Base-by-base conservation (phyloP, 2,113 vertebrate species). In the Nothobranchius furzeri region DNA sequence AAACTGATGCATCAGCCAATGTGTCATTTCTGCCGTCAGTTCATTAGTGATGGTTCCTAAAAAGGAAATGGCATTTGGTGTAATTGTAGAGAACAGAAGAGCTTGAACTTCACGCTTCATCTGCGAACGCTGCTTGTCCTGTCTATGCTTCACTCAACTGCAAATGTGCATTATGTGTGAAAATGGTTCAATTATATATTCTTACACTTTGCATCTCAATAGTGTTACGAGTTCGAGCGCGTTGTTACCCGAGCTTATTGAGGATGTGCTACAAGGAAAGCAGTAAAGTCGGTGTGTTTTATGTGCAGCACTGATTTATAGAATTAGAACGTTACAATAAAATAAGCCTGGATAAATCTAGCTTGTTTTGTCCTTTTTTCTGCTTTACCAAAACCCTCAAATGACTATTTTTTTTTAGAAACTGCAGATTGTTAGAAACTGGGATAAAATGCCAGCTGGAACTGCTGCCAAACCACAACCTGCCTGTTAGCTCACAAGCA, bases 181-280 rank as follows among this genome's bases (percentile, higher is more conserved):
- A 60, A 59, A 30, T 25, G 46, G 7, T 36, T 53, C 47, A 54
- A 12, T 60, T 66, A 52, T 51, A 65, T 42, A 70, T 66, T 9
- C 17, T 54, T 78, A 53, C 30, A 46, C 55, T 43, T 35, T 10
- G 15, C 7, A 20, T 52, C 64, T 64, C 66, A n/a, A 15, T 49
- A 17, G 55, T 9, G 47, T 4, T 47, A 8, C 24, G 15, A 8
- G 5, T 52, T 35, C 11, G 30, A 35, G 37, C 37, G 42, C 36
- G 3, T 36, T 54, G 17, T 57, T 59, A 8, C 42, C 11, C 1
- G 36, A 5, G 6, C 59, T 45, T 56, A 61, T 53, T 76, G 56
- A 76, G 78, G 79, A 85, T 74, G 60, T 83, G 49, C 17, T 7
- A 36, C 57, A 84, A 9, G 40, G 49, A 77, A 60, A 76, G 11